Evolutionary conservation across 2,888 invertebrate species (phyloP).

Genomic region (Ormyrus pomaceus): DNA sequence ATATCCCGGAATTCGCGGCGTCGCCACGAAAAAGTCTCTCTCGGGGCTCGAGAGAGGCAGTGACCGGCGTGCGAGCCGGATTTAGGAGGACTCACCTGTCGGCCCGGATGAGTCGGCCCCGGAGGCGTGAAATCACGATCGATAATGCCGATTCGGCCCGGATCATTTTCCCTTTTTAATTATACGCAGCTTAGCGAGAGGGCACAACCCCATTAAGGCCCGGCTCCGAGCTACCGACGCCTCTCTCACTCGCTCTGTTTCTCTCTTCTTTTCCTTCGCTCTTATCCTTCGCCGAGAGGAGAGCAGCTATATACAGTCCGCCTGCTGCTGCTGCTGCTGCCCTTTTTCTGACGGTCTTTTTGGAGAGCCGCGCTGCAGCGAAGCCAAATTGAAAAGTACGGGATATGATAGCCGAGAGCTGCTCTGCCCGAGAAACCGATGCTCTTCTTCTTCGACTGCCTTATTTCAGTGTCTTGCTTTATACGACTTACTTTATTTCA

Average conservation of each 20-base stretch:
- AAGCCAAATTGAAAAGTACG: slow-evolving; percentile 34
- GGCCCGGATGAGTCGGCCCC: slow-evolving; percentile 3
- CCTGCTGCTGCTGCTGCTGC: too few species aligned
- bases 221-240: slow-evolving; percentile 20
- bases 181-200: slow-evolving; percentile 66
- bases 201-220: slow-evolving; percentile 69
- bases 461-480: neutral
- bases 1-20: slow-evolving; percentile 8
- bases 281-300: slow-evolving; percentile 50
- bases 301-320: neutral
- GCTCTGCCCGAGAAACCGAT: neutral
- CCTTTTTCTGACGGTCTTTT: slow-evolving; percentile 41
- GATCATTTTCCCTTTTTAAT: slow-evolving; percentile 70
- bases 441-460: neutral
- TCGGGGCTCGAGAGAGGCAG: neutral
- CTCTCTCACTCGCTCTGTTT: slow-evolving; percentile 19
- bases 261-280: slow-evolving; percentile 31
- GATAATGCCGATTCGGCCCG: slow-evolving; percentile 67
- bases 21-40: neutral
- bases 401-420: too few species aligned
- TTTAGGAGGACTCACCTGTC: slow-evolving; percentile 27
- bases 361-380: slow-evolving; percentile 41
- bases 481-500: neutral
- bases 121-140: slow-evolving; percentile 61
- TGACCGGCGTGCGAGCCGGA: slow-evolving; percentile 4